phyloP scores from a whole-genome alignment of 2,113 vertebrate species.

The Neotragus pygmaeus region DNA sequence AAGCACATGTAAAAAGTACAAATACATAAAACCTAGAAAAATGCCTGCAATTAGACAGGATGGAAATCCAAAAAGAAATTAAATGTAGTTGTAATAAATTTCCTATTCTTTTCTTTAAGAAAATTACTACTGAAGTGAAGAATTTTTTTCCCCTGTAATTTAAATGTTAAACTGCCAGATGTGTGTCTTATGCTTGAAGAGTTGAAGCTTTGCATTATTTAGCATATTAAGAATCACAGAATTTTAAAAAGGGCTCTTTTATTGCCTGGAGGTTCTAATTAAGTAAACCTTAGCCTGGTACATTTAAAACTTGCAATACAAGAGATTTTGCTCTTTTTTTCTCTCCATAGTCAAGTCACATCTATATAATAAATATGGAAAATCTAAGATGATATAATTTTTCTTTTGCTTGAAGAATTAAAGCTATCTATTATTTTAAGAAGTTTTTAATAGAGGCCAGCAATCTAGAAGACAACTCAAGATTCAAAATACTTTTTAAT shows the following conservation, averaged over 20 bases:
- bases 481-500: constrained; percentile 84
- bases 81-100: constrained; percentile 93
- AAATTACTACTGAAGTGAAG: constrained; percentile 94
- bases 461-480: constrained; percentile 90
- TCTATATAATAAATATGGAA: constrained; percentile 97
- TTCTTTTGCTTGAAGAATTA: constrained; percentile 94
- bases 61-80: constrained; percentile 92
- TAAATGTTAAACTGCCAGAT: constrained; percentile 99
- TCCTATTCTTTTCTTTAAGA: constrained; percentile 90
- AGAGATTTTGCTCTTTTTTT: constrained; percentile 88
- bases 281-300: constrained; percentile 99
- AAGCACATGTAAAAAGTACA: constrained; percentile 79
- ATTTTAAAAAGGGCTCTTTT: constrained; percentile 99
- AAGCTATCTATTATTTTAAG: constrained; percentile 96
- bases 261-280: constrained; percentile 99
- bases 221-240: constrained; percentile 99
- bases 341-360: constrained; percentile 86
- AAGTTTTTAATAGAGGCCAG: constrained; percentile 94
- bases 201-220: constrained; percentile 99
- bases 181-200: constrained; percentile 99
- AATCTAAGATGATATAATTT: constrained; percentile 93
- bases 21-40: constrained; percentile 76
- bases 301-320: constrained; percentile 99
- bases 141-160: constrained; percentile 88
- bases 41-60: constrained; percentile 89